Base-by-base conservation (phyloP, 2,797 vertebrate species). In the Macrochelys suwanniensis region DNA sequence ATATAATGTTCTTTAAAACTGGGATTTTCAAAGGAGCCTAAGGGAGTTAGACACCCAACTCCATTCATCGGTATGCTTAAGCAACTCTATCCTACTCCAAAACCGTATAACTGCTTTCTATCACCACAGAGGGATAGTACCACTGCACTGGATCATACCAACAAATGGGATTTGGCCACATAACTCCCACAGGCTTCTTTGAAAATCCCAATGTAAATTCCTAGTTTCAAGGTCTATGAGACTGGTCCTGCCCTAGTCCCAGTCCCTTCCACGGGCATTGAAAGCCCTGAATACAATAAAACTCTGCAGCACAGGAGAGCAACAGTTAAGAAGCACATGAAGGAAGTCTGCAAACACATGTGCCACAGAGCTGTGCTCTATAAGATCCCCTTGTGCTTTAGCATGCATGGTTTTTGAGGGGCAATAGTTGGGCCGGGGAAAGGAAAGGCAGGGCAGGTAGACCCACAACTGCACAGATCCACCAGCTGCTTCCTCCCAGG, bases 161-260 rank as follows among this genome's bases (percentile, higher is more conserved):
- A 74, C 10, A 11, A 42, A 25, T 45, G 11, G 21, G 68, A 74
- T 42, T 74, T 65, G 59, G 45, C 21, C 26, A 65, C 21, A 54
- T 91, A 84, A 84, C 2, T 78, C 59, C 33, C 59, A 84, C 33
- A 89, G 23, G 10, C 42, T 61, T 23, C n/a, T 74, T 4, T 77
- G 23, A 82, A 37, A 21, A 88, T 80, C 89, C 59, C 59, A 84
- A 4, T 89, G 79, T 79, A 49, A 86, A 49, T 21, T 92, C n/a
- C 71, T 28, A 85, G 28, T 65, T 42, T 76, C 90, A 78, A 61
- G 17, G 56, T 77, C 4, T 51, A 17, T 76, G 54, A 85, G 85
- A 74, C 3, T 21, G 25, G 28, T 6, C 56, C 59, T 68, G 11
- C 31, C 4, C 28, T 6, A 61, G 3, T 13, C 45, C 31, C 83